Evolutionary conservation across 2,888 invertebrate species (phyloP), one percentile per base, ranked within the genome.

Genomic region (Tortricodes alternella): DNA sequence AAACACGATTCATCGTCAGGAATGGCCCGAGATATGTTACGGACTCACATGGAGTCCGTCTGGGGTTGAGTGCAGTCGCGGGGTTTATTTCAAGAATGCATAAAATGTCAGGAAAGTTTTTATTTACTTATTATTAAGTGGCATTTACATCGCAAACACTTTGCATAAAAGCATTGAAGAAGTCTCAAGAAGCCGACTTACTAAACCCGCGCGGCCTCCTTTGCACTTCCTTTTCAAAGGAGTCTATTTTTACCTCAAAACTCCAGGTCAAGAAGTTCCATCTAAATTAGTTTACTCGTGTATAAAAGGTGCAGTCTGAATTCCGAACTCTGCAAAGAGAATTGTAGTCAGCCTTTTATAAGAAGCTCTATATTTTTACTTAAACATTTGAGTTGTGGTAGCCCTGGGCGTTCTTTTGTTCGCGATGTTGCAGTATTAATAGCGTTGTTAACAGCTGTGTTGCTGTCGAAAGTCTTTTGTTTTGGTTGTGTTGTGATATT

Each of bases 391-490:
- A 48, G 39, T 48, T 53, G 34, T 46, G 53, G 32, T 53, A 39
- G 15, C 46, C 34, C 39, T 41, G 46, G n/a, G 23, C 39, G 34
- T 34, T 24, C 53, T 46, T 48, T 53, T 53, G 46, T 48, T 53
- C 46, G 16, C n/a, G 24, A 46, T 46, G 32, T 53, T 53, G 39
- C 41, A 18, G 23, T 34, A 15, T 27, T 46, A 46, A 34, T 53
- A 48, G 39, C 34, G 46, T 53, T 46, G 39, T 41, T 48, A 48
- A 48, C 53, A 41, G 53, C 34, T 41, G 34, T 46, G n/a, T n/a
- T n/a, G n/a, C n/a, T 53, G 18, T 32, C 39, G 15, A 24, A 15
- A 8, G 23, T 24, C 24, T 41, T 41, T 24, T 15, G 9, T 24
- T n/a, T 24, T 9, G n/a, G 9, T 29, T 11, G n/a, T n/a, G n/a